Conservation (phyloP, 2,797 vertebrate species). For the Masticophis lateralis region DNA sequence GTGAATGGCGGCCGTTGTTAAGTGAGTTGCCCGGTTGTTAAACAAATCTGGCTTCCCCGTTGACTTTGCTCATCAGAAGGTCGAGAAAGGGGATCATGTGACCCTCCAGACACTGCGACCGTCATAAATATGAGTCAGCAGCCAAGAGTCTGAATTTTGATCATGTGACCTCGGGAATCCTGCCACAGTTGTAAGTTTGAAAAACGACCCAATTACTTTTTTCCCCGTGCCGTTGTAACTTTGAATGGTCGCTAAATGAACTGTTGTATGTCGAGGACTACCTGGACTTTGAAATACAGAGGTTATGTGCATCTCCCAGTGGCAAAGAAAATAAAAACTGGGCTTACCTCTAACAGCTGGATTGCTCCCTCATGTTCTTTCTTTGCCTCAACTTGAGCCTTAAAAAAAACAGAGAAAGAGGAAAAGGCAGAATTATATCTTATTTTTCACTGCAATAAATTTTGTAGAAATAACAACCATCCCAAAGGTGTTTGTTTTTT, state of each 20-base stretch:
- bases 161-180: too few species aligned
- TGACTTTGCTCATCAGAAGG: too few species aligned
- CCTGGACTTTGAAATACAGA: not conserved
- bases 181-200: not conserved
- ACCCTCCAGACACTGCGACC: too few species aligned
- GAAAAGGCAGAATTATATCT: not conserved
- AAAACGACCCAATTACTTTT: not conserved
- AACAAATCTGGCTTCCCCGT: too few species aligned
- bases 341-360: constrained; percentile 95
- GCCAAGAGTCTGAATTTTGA: not conserved
- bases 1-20: too few species aligned
- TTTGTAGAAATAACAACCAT: not conserved
- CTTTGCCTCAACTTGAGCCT: constrained; percentile 99
- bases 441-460: not conserved
- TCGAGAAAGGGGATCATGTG: too few species aligned
- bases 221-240: not conserved
- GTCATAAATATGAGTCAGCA: too few species aligned
- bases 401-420: not conserved
- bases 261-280: not conserved
- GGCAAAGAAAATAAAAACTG: accelerated
- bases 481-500: too few species aligned
- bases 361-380: constrained; percentile 97
- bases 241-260: not conserved
- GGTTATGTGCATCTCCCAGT: not conserved
- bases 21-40: too few species aligned